phyloP scores from a whole-genome alignment of 1,140 invertebrate species.

The Drosophila neocordata region DNA sequence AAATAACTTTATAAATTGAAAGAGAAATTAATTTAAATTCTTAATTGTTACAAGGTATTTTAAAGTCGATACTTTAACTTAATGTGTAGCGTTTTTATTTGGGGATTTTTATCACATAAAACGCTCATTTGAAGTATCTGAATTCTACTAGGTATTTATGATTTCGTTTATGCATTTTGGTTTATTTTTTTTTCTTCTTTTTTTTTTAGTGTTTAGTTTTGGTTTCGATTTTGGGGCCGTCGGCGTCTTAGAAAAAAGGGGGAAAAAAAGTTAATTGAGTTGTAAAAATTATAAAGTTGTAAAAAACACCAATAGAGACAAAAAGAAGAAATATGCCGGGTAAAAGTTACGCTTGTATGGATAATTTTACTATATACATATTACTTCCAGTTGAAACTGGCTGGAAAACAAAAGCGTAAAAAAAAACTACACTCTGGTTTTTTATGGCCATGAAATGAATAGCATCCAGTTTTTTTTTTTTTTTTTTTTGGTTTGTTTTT shows the following conservation, averaged over 20 bases:
- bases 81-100: neutral
- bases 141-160: slow-evolving; percentile 74
- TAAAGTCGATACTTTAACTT: neutral
- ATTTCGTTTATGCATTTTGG: slow-evolving; percentile 78
- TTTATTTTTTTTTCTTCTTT: slow-evolving; percentile 70
- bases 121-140: slow-evolving; percentile 52
- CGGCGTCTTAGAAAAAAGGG: slow-evolving; percentile 50
- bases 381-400: slow-evolving; percentile 69
- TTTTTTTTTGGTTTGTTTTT: too few relatives aligned
- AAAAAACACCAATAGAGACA: slow-evolving; percentile 44
- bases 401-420: slow-evolving; percentile 62
- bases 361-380: slow-evolving; percentile 38
- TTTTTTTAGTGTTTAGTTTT: slow-evolving; percentile 72
- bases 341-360: slow-evolving; percentile 59
- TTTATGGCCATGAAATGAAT: slow-evolving; percentile 75
- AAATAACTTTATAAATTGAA: too few relatives aligned
- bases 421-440: slow-evolving; percentile 61
- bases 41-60: neutral
- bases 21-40: neutral
- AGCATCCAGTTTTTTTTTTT: slow-evolving; percentile 51
- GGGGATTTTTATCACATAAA: slow-evolving; percentile 46
- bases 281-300: slow-evolving; percentile 82
- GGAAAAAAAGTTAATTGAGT: slow-evolving; percentile 77
- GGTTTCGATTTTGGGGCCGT: slow-evolving; percentile 55
- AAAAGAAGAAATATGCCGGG: slow-evolving; percentile 33